phyloP scores from a whole-genome alignment of 2,797 vertebrate species.

The Rhinatrema bivittatum region DNA sequence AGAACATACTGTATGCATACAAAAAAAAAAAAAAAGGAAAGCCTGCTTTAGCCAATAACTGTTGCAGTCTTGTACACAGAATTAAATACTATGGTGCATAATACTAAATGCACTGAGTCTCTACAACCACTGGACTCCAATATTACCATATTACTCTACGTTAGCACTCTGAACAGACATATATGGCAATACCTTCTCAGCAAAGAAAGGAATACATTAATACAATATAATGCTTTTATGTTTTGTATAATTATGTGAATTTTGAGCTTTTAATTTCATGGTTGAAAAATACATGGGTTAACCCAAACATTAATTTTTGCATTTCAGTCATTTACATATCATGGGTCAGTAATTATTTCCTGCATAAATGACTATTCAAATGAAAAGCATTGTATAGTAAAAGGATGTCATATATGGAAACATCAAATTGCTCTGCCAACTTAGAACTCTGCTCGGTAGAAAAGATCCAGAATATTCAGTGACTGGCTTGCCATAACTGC shows the following conservation, averaged over 20 bases:
- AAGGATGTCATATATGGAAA: conserved; percentile 56
- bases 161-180: conserved; percentile 23
- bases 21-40: no score
- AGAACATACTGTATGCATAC: no score
- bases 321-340: conserved; percentile 57
- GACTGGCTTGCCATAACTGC: no score
- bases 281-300: conserved; percentile 61
- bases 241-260: conserved; percentile 54
- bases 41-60: no score
- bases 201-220: conserved; percentile 53
- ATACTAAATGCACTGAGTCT: no score
- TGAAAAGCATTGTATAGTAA: conserved; percentile 51
- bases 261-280: conserved; percentile 62
- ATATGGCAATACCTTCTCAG: no score
- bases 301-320: conserved; percentile 64
- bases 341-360: conserved; percentile 60
- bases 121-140: no score
- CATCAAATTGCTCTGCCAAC: conserved; percentile 31
- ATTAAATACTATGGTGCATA: conserved; percentile 6
- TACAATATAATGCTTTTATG: conserved; percentile 47
- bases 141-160: conserved; percentile 10
- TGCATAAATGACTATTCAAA: conserved; percentile 58
- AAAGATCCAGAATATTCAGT: no score
- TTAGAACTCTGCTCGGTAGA: conserved; percentile 20
- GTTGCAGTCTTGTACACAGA: background rate